Evolutionary conservation across 2,797 vertebrate genomes (phyloP).

Genomic region (Lithobates pipiens): DNA sequence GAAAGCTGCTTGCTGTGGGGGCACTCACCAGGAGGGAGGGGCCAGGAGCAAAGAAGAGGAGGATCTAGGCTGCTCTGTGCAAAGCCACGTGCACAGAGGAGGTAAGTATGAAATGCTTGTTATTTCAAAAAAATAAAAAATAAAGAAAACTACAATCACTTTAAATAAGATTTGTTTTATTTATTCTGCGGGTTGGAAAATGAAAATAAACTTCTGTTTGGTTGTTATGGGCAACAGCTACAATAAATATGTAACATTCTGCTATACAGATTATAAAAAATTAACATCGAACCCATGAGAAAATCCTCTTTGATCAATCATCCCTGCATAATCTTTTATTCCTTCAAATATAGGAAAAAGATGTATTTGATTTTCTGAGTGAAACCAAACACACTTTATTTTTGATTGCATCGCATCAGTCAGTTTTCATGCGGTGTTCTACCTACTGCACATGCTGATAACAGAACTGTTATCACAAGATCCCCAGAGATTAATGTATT

Average conservation of each 20-base stretch:
- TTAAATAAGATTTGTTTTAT: no score
- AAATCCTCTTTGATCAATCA: neutral
- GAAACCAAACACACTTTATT: slow-evolving; percentile 30
- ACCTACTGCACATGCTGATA: slow-evolving; percentile 59
- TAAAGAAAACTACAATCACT: no score
- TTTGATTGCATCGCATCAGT: slow-evolving; percentile 39
- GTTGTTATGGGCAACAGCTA: no score
- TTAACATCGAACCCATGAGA: neutral
- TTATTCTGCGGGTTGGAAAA: no score
- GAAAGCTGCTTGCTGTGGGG: no score
- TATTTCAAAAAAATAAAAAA: no score
- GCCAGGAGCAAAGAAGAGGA: no score
- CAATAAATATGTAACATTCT: neutral
- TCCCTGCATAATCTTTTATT: neutral
- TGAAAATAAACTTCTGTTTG: no score
- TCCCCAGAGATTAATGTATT: slow-evolving; percentile 72
- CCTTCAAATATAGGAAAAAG: slow-evolving; percentile 12
- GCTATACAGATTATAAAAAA: neutral
- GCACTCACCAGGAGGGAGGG: no score
- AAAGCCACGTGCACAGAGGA: no score
- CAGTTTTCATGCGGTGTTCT: slow-evolving; percentile 38
- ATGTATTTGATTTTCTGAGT: slow-evolving; percentile 9
- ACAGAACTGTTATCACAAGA: slow-evolving; percentile 64
- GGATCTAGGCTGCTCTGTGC: no score
- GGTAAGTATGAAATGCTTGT: no score